Conservation (phyloP, 2,113 vertebrate genomes). For the Probosciger aterrimus region DNA sequence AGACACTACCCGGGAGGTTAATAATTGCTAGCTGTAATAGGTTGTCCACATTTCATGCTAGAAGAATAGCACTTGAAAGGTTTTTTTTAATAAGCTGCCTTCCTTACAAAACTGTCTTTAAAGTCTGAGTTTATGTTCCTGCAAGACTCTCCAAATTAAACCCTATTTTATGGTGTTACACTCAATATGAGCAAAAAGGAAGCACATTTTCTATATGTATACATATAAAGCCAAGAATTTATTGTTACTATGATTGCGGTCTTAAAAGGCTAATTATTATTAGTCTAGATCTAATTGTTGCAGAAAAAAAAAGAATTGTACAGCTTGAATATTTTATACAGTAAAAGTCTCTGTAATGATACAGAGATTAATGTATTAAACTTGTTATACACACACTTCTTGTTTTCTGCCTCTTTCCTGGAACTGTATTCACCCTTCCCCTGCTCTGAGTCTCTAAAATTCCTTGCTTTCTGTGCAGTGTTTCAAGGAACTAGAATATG, state of each 20-base stretch:
- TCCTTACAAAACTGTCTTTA: neutral
- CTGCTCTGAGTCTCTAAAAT: neutral
- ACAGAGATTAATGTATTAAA: no score
- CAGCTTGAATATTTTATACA: neutral
- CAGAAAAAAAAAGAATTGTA: neutral
- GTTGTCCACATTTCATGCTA: neutral
- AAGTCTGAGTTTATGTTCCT: neutral
- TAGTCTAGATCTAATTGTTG: neutral
- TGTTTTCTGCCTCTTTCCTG: neutral
- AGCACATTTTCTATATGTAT: neutral
- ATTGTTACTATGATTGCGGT: neutral
- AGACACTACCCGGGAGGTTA: neutral
- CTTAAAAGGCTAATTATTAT: neutral
- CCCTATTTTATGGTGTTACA: accelerated
- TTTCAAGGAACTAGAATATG: neutral
- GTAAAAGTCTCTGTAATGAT: neutral
- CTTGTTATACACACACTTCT: neutral
- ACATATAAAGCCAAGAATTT: neutral
- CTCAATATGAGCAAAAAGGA: neutral
- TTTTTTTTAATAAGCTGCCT: neutral
- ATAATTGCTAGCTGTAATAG: neutral
- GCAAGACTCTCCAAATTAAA: neutral
- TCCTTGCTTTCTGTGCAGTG: neutral
- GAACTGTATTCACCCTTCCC: neutral
- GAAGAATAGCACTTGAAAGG: neutral